Conservation (phyloP, 2,888 invertebrate species). For the Catocala nupta region DNA sequence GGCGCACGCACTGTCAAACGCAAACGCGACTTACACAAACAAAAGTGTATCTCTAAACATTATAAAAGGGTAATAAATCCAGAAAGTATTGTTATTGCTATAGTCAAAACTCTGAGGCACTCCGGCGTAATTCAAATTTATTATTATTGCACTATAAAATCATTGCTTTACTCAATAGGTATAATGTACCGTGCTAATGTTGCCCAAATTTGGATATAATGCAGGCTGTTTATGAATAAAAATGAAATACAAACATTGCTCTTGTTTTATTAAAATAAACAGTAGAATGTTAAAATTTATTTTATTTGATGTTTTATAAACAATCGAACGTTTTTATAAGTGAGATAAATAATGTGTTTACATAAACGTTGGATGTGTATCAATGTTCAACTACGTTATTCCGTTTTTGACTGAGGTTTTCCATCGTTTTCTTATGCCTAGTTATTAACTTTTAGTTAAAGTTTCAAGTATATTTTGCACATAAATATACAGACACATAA, state of each 20-base stretch:
- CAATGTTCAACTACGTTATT: too few relatives aligned
- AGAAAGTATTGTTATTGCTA: slow-evolving; percentile 52
- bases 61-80: slow-evolving; percentile 54
- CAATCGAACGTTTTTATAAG: too few relatives aligned
- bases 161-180: slow-evolving; percentile 49
- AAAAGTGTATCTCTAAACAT: slow-evolving; percentile 39
- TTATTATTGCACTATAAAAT: slow-evolving; percentile 54
- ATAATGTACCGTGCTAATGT: slow-evolving; percentile 27
- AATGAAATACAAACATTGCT: slow-evolving; percentile 15
- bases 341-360: too few relatives aligned
- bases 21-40: slow-evolving; percentile 27
- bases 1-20: slow-evolving; percentile 1
- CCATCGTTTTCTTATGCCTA: too few relatives aligned
- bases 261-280: too few relatives aligned
- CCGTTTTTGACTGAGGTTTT: too few relatives aligned
- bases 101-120: slow-evolving; percentile 52
- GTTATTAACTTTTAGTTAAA: too few relatives aligned
- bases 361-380: too few relatives aligned
- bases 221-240: not conserved
- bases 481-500: too few relatives aligned
- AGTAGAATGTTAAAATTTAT: too few relatives aligned
- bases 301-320: too few relatives aligned
- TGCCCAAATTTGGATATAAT: slow-evolving; percentile 12
- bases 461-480: too few relatives aligned
- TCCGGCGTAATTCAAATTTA: slow-evolving; percentile 60